Evolutionary conservation across 2,797 vertebrate species (phyloP).

Genomic region (Tauraco hartlaubi): DNA sequence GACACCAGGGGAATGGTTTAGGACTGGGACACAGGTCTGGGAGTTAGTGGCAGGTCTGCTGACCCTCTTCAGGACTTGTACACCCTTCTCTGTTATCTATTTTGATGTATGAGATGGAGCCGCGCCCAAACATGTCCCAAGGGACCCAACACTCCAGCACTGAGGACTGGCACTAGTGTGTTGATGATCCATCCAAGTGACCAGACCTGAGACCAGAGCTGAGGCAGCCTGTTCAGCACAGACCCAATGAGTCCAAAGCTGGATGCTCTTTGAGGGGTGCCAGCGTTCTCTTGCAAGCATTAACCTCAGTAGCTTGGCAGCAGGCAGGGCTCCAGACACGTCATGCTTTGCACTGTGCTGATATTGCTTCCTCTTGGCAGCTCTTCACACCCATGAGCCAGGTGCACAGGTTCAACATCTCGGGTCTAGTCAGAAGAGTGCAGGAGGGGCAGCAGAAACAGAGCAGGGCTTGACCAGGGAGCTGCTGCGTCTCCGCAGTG

Average conservation of each 20-base stretch:
- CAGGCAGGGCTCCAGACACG: not conserved
- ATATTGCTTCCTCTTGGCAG: not conserved
- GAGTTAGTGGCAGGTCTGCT: no score
- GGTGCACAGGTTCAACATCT: not conserved
- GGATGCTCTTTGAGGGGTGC: not conserved
- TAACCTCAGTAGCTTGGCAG: not conserved
- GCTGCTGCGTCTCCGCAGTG: not conserved
- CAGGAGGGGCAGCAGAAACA: not conserved
- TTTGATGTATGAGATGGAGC: not conserved
- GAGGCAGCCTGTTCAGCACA: not conserved
- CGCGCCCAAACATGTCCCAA: not conserved
- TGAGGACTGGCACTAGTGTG: rapidly evolving
- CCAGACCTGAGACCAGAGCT: not conserved
- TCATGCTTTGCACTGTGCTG: not conserved
- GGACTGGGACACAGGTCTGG: not conserved
- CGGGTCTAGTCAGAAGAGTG: not conserved
- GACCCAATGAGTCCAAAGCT: not conserved
- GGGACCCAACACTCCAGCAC: rapidly evolving
- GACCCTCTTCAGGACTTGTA: not conserved
- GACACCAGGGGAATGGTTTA: not conserved
- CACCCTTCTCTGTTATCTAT: not conserved
- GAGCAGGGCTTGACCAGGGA: not conserved
- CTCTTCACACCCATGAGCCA: not conserved
- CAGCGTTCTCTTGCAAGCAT: not conserved
- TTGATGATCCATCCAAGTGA: not conserved